Conservation (phyloP, 2,113 vertebrate species). For the Eurypyga helias region DNA sequence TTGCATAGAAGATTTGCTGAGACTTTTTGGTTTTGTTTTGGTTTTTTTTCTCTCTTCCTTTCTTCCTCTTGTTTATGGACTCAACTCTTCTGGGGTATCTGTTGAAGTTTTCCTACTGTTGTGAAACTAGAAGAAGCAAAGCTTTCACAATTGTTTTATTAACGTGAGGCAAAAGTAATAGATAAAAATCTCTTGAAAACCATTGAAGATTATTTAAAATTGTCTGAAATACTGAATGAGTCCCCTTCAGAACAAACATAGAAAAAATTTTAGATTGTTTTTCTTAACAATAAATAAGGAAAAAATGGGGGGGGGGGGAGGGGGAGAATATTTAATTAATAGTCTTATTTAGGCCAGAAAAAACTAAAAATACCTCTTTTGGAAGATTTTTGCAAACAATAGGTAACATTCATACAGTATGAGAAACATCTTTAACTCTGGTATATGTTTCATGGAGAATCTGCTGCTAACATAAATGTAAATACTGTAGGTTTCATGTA, state of each 20-base stretch:
- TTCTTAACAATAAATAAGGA: neutral
- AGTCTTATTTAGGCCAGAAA: neutral
- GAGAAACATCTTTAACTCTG: neutral
- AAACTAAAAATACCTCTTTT: neutral
- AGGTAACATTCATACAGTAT: neutral
- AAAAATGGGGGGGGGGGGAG: too few relatives aligned
- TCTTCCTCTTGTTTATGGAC: neutral
- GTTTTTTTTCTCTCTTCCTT: neutral
- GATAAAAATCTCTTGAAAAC: neutral
- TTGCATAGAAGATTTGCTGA: neutral
- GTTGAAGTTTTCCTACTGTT: neutral
- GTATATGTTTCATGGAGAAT: neutral
- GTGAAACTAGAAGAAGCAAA: neutral
- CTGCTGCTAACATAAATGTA: neutral
- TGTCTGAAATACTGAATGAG: neutral
- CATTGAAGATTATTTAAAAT: neutral
- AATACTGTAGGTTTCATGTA: neutral
- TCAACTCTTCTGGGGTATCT: neutral
- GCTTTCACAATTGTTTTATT: neutral
- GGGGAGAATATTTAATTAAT: too few relatives aligned
- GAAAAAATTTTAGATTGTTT: neutral
- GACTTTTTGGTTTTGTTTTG: too few relatives aligned
- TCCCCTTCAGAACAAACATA: neutral
- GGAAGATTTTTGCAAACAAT: neutral
- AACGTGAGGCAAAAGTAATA: neutral